Evolutionary conservation across 2,888 invertebrate genomes (phyloP).

Genomic region (Sialis fuliginosa): DNA sequence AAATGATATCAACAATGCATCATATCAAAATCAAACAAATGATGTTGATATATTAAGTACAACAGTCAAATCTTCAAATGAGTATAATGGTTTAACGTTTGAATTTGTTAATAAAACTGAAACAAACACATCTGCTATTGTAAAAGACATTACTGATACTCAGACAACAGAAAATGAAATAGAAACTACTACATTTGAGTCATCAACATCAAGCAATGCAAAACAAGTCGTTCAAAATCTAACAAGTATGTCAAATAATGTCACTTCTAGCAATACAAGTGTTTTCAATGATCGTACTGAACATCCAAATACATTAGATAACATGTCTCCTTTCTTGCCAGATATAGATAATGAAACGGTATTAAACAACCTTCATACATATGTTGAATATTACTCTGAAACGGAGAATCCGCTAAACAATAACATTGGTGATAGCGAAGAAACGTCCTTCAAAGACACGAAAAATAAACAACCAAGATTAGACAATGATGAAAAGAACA

Average conservation of each 20-base stretch:
- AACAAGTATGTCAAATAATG: conserved; percentile 1
- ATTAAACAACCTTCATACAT: conserved; percentile 38
- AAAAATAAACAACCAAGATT: conserved; percentile 25
- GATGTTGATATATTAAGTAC: too few species aligned
- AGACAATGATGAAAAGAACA: conserved; percentile 31
- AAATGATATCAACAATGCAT: too few species aligned
- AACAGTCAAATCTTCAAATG: too few species aligned
- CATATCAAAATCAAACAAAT: too few species aligned
- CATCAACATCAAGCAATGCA: background rate
- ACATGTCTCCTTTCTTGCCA: conserved; percentile 49
- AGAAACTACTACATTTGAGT: background rate
- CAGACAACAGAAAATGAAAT: background rate
- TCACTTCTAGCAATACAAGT: background rate
- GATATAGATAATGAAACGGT: conserved; percentile 43
- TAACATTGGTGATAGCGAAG: background rate
- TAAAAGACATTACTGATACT: background rate
- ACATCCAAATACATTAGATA: conserved; percentile 21
- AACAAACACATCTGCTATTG: background rate
- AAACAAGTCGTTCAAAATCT: conserved; percentile 2
- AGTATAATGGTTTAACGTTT: too few species aligned
- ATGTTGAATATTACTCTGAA: conserved; percentile 7
- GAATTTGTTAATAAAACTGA: background rate
- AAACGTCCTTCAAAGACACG: conserved; percentile 8
- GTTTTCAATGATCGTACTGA: conserved; percentile 4
- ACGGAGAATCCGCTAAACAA: background rate